Conservation (phyloP, 2,888 invertebrate genomes). For the Andricus curvator region DNA sequence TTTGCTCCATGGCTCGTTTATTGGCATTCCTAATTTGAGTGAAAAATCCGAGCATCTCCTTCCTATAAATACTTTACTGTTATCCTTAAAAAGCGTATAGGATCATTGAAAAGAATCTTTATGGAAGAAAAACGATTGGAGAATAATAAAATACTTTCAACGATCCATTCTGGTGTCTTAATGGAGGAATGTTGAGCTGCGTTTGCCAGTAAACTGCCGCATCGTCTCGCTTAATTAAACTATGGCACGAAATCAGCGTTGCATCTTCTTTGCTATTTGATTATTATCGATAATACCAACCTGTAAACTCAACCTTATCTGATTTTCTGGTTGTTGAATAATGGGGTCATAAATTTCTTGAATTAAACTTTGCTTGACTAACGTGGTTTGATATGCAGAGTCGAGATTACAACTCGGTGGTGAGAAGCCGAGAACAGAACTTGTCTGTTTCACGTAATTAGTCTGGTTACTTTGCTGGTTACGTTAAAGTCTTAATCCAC, state of each 20-base stretch:
- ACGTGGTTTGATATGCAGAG: background rate
- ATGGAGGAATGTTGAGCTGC: background rate
- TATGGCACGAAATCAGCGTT: background rate
- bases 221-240: background rate
- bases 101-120: background rate
- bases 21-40: background rate
- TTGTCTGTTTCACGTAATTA: slow-evolving; percentile 7
- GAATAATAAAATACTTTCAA: background rate
- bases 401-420: background rate
- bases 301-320: background rate
- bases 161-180: background rate
- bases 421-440: slow-evolving; percentile 5
- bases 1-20: too few species aligned
- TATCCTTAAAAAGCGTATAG: background rate
- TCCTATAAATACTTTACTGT: background rate
- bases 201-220: background rate
- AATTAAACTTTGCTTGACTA: background rate
- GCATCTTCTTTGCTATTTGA: background rate
- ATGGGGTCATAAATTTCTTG: background rate
- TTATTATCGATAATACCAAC: slow-evolving; percentile 14
- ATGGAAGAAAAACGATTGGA: background rate
- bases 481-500: background rate
- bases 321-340: background rate
- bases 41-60: background rate
- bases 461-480: background rate